Percentiles rank a stretch among this genome's conserved stretches.
phyloP scores from a whole-genome alignment of 2,797 vertebrate genomes.

The Sebastes cheni region DNA sequence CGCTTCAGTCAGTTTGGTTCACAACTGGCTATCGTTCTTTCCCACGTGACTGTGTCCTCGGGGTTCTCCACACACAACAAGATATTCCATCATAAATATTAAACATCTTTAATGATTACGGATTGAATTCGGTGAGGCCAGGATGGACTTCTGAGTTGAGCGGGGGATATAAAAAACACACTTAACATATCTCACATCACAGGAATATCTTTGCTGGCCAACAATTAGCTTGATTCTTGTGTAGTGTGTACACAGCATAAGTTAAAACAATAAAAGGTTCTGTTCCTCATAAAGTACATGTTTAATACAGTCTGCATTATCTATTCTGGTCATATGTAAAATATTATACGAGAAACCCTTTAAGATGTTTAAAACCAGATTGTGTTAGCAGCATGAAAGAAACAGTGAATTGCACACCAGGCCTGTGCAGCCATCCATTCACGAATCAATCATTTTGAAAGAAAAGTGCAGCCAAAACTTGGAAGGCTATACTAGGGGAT shows the following conservation, averaged over 20 bases:
- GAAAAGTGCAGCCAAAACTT: slow-evolving; percentile 44
- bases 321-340: slow-evolving; percentile 41
- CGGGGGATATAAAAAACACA: no score
- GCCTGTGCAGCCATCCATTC: slow-evolving; percentile 56
- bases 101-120: no score
- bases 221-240: no score
- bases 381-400: slow-evolving; percentile 40
- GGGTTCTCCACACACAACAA: no score
- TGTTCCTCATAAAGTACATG: background rate
- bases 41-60: rapidly evolving
- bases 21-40: no score
- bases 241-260: background rate
- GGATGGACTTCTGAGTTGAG: no score
- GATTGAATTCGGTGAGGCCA: no score
- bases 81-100: no score
- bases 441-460: slow-evolving; percentile 67
- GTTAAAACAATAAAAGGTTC: background rate
- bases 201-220: no score
- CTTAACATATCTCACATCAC: no score
- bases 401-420: slow-evolving; percentile 24
- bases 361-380: slow-evolving; percentile 39
- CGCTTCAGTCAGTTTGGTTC: no score
- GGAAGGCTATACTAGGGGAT: slow-evolving; percentile 14
- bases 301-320: slow-evolving; percentile 14
- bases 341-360: slow-evolving; percentile 30